A percentile compares a stretch with the other conserved stretches of the same genome.
phyloP scores from a whole-genome alignment of 2,888 invertebrate species.

The Omphaloscelis lunosa region DNA sequence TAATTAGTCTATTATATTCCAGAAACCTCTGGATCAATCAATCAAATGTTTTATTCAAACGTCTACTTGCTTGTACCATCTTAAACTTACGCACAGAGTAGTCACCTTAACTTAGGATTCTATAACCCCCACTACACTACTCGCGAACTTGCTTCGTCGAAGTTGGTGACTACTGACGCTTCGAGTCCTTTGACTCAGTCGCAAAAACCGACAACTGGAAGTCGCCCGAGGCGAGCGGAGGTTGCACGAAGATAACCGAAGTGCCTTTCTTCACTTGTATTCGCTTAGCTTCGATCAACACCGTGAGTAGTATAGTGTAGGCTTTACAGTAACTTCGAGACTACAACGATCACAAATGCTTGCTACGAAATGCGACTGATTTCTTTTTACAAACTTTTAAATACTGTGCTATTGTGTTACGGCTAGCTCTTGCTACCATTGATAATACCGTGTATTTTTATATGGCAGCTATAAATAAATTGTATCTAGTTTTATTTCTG shows the following conservation, averaged over 20 bases:
- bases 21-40: conserved; percentile 27
- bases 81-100: conserved; percentile 64
- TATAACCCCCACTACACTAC: too few relatives aligned
- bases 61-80: conserved; percentile 20
- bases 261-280: too few relatives aligned
- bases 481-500: conserved; percentile 67
- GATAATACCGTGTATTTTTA: conserved; percentile 64
- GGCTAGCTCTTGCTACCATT: conserved; percentile 63
- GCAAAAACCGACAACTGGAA: too few relatives aligned
- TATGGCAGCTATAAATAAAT: conserved; percentile 61
- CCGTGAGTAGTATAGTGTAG: too few relatives aligned
- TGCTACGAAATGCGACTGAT: conserved; percentile 78
- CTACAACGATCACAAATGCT: conserved; percentile 78
- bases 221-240: too few relatives aligned
- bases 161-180: too few relatives aligned
- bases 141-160: too few relatives aligned
- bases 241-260: too few relatives aligned
- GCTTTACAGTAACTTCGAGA: conserved; percentile 62
- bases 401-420: conserved; percentile 59
- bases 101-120: conserved; percentile 43
- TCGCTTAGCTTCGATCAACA: too few relatives aligned
- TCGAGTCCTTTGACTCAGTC: too few relatives aligned
- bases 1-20: conserved; percentile 21
- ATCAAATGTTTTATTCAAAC: conserved; percentile 3
- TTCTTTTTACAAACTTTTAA: conserved; percentile 74